Evolutionary conservation across 2,888 invertebrate genomes (phyloP).

Genomic region (Amphimallon solstitiale): DNA sequence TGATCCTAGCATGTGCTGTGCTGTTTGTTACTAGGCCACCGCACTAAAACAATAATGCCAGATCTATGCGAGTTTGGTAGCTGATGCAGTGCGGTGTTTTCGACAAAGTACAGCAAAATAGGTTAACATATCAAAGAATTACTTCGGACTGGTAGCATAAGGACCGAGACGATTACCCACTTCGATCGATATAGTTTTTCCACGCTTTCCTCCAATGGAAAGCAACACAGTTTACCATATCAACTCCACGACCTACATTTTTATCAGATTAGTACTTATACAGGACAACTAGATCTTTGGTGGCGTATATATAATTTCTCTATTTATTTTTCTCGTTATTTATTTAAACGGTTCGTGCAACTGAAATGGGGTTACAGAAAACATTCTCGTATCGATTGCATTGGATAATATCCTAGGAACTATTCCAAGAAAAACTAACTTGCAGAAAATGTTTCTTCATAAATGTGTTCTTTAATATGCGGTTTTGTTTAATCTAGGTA

Average conservation of each 20-base stretch:
- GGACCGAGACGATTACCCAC: neutral
- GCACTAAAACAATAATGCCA: slow-evolving; percentile 38
- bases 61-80: slow-evolving; percentile 36
- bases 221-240: neutral
- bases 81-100: slow-evolving; percentile 42
- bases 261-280: slow-evolving; percentile 22
- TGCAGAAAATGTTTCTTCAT: too few species aligned
- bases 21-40: slow-evolving; percentile 43
- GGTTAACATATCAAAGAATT: neutral
- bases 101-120: slow-evolving; percentile 9
- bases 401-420: too few species aligned
- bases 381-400: too few species aligned
- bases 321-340: slow-evolving; percentile 9
- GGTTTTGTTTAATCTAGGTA: too few species aligned
- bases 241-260: slow-evolving; percentile 12
- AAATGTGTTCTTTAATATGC: too few species aligned
- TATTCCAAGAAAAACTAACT: too few species aligned
- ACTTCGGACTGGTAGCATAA: neutral
- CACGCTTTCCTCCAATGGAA: slow-evolving; percentile 14
- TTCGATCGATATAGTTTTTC: slow-evolving; percentile 18
- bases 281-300: slow-evolving; percentile 1
- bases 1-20: slow-evolving; percentile 44
- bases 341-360: neutral
- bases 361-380: neutral
- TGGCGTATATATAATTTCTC: slow-evolving; percentile 2